Evolutionary conservation across 2,797 vertebrate species (phyloP), one percentile per base, ranked within the genome.

Genomic region (Manis pentadactyla): DNA sequence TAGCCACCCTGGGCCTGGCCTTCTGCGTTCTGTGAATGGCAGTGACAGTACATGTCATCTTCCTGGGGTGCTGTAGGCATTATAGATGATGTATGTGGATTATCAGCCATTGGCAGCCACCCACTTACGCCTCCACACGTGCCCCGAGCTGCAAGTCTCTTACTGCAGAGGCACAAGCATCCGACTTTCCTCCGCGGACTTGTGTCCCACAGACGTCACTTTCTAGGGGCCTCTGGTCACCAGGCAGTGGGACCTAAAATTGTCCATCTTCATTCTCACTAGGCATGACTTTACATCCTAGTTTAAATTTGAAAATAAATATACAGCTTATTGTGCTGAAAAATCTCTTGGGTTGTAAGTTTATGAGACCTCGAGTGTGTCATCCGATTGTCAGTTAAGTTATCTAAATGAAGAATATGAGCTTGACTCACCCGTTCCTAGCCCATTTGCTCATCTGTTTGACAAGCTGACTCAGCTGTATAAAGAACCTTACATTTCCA

Each of bases 321-420:
- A 37, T 4, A 10, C 14, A 86, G 27, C 27, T 66, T 73, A 13
- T 17, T 51, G 12, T 37, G 27, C 37, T 14, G 19, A 92, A 34
- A 73, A 87, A 51, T 46, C 13, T 31, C 64, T 61, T 55, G 17
- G 8, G 19, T 49, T 63, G 21, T 93, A 61, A 81, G 12, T 53
- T 87, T 82, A 4, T 59, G n/a, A 77, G 59, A 12, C 63, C 17
- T 23, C 11, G 19, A 42, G 17, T 21, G 4, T 81, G 4, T 66
- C 46, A 5, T 57, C 91, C 92, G 64, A 25, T 88, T 86, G 53
- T 71, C 57, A 63, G 46, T 49, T 51, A 39, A 53, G 59, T 71
- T 3, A 49, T 39, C 37, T 17, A 27, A 68, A 39, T 49, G 71
- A 53, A 53, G 59, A 23, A n/a, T 25, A 0, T 11, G 68, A 7